These are phyloP conservation scores for Cataglyphis livida DNA, from an alignment of 2,888 invertebrate genomes.

Conservation along the genomic window DNA sequence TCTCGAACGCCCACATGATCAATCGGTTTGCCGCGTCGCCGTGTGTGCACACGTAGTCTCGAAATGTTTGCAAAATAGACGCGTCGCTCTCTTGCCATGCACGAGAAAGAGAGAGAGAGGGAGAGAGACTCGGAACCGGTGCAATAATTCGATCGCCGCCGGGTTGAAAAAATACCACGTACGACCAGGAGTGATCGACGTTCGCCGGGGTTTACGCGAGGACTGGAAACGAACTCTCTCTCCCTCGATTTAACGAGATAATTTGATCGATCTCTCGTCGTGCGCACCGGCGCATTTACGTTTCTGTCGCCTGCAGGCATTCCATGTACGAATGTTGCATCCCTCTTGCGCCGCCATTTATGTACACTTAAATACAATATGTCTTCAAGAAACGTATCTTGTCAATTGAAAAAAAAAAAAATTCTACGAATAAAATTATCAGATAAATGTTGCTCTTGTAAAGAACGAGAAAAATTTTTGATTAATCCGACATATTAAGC, in stretches of 20 bases:
- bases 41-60: constrained; percentile 38
- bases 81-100: constrained; percentile 8
- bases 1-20: constrained; percentile 37
- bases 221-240: constrained; percentile 39
- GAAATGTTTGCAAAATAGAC: constrained; percentile 51
- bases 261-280: constrained; percentile 56
- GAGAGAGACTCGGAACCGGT: constrained; percentile 35
- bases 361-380: constrained; percentile 19
- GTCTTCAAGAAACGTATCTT: constrained; percentile 3
- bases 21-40: constrained; percentile 42
- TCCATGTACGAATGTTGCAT: not conserved
- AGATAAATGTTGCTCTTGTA: not conserved
- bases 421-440: not conserved
- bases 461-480: not conserved
- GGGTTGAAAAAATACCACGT: constrained; percentile 62
- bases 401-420: not conserved
- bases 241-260: constrained; percentile 64
- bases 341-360: not conserved
- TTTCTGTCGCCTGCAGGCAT: constrained; percentile 38
- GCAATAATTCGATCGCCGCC: constrained; percentile 69
- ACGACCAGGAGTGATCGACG: constrained; percentile 35
- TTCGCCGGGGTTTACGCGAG: constrained; percentile 26
- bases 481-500: not conserved
- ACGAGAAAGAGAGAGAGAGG: not conserved
- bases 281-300: constrained; percentile 48